phyloP scores from a whole-genome alignment of 2,113 vertebrate genomes.

The Psammodynastes pulverulentus region DNA sequence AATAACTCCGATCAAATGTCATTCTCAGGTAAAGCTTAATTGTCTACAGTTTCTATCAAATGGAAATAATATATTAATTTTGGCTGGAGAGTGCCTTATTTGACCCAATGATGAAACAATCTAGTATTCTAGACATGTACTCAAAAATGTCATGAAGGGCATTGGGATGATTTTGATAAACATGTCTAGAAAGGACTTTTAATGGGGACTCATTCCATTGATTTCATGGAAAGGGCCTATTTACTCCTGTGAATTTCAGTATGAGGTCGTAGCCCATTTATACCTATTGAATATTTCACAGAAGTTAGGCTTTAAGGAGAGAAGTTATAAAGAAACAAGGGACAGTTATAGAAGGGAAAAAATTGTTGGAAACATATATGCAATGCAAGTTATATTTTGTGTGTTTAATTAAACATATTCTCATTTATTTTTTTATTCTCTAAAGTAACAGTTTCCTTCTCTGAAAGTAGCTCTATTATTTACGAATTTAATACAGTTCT shows the following conservation, averaged over 20 bases:
- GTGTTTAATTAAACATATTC: background rate
- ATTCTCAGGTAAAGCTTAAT: background rate
- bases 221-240: constrained; percentile 11
- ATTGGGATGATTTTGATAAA: background rate
- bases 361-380: background rate
- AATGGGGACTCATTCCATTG: constrained; percentile 5
- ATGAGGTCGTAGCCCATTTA: constrained; percentile 23
- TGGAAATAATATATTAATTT: background rate
- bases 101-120: background rate
- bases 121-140: background rate
- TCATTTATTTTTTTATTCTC: background rate
- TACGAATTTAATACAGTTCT: constrained; percentile 1
- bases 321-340: background rate
- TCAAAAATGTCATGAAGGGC: background rate
- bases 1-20: background rate
- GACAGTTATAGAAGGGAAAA: background rate
- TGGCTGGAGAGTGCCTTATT: background rate
- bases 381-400: background rate
- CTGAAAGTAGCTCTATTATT: background rate
- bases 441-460: background rate
- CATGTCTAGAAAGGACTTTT: background rate
- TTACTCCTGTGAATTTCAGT: background rate
- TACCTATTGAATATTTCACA: constrained; percentile 15
- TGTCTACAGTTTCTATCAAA: background rate
- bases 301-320: background rate